phyloP scores from a whole-genome alignment of 2,888 invertebrate species.

The Conops quadrifasciatus region DNA sequence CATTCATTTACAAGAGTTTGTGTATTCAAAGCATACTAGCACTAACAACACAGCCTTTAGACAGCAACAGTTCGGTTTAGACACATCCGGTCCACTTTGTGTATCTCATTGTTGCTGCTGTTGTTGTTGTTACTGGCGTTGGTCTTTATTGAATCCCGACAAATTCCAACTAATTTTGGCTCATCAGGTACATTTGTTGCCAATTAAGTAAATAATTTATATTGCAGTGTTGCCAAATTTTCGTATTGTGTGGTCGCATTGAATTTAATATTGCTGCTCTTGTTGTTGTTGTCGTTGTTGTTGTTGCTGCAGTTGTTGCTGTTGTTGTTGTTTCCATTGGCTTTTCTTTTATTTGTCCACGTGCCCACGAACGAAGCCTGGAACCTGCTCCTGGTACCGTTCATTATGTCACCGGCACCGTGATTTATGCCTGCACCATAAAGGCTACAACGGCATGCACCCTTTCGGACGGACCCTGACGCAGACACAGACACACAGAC shows the following conservation, averaged over 20 bases:
- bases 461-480: not conserved
- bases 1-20: too few species aligned
- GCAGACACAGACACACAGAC: not conserved
- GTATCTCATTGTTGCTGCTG: not conserved
- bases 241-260: not conserved
- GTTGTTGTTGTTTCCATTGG: not conserved
- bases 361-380: not conserved
- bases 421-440: constrained; percentile 41
- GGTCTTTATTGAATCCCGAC: constrained; percentile 5
- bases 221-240: constrained; percentile 38
- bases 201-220: constrained; percentile 61
- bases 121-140: not conserved
- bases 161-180: constrained; percentile 54
- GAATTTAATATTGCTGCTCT: not conserved
- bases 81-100: not conserved
- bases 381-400: constrained; percentile 11
- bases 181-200: constrained; percentile 58
- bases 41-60: too few species aligned
- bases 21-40: too few species aligned
- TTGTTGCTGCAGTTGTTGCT: not conserved
- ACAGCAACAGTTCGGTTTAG: too few species aligned
- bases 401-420: constrained; percentile 39
- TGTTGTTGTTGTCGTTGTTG: not conserved
- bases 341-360: not conserved
- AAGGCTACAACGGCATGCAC: not conserved